These are phyloP conservation scores for Poeciliopsis turneri DNA, from an alignment of 2,797 vertebrate genomes.

Conservation along the genomic window DNA sequence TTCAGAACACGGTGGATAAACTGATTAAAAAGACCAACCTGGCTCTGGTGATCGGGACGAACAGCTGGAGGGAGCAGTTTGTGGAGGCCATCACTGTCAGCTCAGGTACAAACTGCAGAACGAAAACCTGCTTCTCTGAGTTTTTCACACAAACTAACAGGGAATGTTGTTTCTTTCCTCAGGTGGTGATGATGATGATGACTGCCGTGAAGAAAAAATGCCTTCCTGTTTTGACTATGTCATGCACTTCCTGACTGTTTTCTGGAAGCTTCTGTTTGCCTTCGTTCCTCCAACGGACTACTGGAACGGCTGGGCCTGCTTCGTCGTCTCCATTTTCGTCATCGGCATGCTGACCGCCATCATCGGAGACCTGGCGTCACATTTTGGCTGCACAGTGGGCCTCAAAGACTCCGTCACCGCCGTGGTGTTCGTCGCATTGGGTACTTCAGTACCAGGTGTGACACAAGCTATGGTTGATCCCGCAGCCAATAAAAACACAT, in stretches of 20 bases:
- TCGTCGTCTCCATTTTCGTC: slow-evolving; percentile 91
- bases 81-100: slow-evolving; percentile 94
- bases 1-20: slow-evolving; percentile 94
- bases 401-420: slow-evolving; percentile 97
- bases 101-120: slow-evolving; percentile 79
- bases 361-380: slow-evolving; percentile 95
- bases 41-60: slow-evolving; percentile 93
- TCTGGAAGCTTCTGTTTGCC: slow-evolving; percentile 97
- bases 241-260: slow-evolving; percentile 97
- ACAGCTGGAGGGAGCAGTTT: slow-evolving; percentile 98
- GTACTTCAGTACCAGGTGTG: slow-evolving; percentile 95
- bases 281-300: slow-evolving; percentile 95
- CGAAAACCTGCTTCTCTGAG: background rate
- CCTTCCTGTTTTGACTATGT: slow-evolving; percentile 95
- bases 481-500: background rate
- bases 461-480: background rate
- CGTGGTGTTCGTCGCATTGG: slow-evolving; percentile 94
- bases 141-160: background rate
- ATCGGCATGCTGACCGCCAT: slow-evolving; percentile 93
- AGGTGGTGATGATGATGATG: slow-evolving; percentile 87
- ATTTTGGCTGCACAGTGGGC: slow-evolving; percentile 96
- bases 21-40: slow-evolving; percentile 98
- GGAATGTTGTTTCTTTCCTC: background rate
- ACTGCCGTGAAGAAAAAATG: slow-evolving; percentile 87
- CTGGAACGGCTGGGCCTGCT: slow-evolving; percentile 97